These are phyloP conservation scores for Latheticus oryzae DNA, from an alignment of 2,888 invertebrate genomes.

Conservation along the genomic window DNA sequence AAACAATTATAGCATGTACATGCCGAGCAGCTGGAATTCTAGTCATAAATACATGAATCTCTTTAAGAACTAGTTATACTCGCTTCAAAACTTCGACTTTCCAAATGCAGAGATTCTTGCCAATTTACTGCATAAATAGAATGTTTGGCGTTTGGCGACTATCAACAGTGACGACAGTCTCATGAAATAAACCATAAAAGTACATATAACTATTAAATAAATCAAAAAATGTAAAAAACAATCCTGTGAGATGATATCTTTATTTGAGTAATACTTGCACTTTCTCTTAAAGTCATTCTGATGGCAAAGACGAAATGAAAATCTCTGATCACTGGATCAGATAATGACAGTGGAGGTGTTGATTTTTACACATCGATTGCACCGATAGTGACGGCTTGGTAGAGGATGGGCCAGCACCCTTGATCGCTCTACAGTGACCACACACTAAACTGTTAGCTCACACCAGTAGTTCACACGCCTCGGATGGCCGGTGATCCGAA, in stretches of 20 bases:
- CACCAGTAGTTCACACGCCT: conserved; percentile 58
- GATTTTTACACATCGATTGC: conserved; percentile 59
- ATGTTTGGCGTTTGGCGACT: conserved; percentile 3
- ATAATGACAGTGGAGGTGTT: conserved; percentile 53
- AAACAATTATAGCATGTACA: conserved; percentile 57
- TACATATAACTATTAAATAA: too few species aligned
- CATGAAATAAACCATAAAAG: too few species aligned
- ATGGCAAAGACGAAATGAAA: conserved; percentile 59
- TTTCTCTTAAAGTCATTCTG: too few species aligned
- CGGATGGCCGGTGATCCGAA: conserved; percentile 66
- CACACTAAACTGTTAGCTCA: conserved; percentile 64
- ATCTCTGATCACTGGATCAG: conserved; percentile 55
- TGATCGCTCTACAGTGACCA: conserved; percentile 63
- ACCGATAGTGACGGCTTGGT: conserved; percentile 56
- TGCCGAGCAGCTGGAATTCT: conserved; percentile 50
- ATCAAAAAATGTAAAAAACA: conserved; percentile 8
- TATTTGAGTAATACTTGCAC: too few species aligned
- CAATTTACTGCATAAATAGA: conserved; percentile 14
- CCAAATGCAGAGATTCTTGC: conserved; percentile 26
- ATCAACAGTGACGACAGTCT: too few species aligned
- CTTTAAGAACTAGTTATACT: conserved; percentile 36
- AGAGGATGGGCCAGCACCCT: conserved; percentile 53
- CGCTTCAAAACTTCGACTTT: conserved; percentile 31
- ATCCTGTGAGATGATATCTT: too few species aligned
- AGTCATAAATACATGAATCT: conserved; percentile 36